phyloP scores from a whole-genome alignment of 2,888 invertebrate genomes.

The Euplagia quadripunctaria region DNA sequence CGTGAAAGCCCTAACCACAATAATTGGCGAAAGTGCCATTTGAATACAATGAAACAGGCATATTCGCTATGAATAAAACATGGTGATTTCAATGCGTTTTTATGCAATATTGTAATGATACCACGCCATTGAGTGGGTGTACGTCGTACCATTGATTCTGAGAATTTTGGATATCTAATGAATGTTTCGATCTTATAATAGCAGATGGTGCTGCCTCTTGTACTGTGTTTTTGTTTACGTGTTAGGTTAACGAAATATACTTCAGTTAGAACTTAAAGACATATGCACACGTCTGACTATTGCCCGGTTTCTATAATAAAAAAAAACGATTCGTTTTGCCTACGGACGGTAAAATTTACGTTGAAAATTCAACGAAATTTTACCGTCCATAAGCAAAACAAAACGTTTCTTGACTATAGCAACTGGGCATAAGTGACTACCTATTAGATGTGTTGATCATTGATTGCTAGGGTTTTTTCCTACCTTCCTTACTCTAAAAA shows the following conservation, averaged over 20 bases:
- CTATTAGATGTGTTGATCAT: too few relatives aligned
- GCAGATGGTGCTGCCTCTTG: neutral
- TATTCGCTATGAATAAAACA: slow-evolving; percentile 81
- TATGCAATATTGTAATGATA: slow-evolving; percentile 76
- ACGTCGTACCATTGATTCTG: slow-evolving; percentile 37
- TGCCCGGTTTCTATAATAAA: too few relatives aligned
- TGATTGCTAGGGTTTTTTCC: too few relatives aligned
- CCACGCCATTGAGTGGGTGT: slow-evolving; percentile 42
- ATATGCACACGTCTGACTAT: too few relatives aligned
- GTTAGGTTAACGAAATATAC: neutral
- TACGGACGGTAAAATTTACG: too few relatives aligned
- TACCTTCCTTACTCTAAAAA: too few relatives aligned
- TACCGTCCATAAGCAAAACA: too few relatives aligned
- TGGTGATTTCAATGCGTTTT: slow-evolving; percentile 65
- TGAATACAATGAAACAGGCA: slow-evolving; percentile 82
- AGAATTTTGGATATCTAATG: slow-evolving; percentile 30
- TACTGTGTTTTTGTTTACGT: neutral
- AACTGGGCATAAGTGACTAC: too few relatives aligned
- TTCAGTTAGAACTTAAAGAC: too few relatives aligned
- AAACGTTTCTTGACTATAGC: too few relatives aligned
- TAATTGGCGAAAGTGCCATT: slow-evolving; percentile 86
- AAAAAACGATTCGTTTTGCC: too few relatives aligned
- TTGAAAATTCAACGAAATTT: too few relatives aligned
- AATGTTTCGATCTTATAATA: neutral
- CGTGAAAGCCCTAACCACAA: slow-evolving; percentile 72